Percentiles rank a stretch among this genome's conserved stretches.
phyloP scores from a whole-genome alignment of 2,113 vertebrate species.

The Microtus pennsylvanicus region DNA sequence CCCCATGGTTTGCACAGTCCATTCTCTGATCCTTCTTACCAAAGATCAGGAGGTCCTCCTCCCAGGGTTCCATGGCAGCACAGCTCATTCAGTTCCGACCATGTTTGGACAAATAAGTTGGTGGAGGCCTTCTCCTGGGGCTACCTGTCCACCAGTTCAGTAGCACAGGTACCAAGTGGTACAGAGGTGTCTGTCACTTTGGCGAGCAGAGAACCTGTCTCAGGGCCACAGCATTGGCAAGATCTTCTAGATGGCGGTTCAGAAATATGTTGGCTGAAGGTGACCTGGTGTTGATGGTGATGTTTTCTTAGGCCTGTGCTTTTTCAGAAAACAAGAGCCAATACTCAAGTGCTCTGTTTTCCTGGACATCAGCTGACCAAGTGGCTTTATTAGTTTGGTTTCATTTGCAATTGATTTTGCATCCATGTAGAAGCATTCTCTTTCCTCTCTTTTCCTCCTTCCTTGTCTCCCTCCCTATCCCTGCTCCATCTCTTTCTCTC shows the following conservation, averaged over 20 bases:
- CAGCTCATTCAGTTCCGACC: not conserved
- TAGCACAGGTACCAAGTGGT: not conserved
- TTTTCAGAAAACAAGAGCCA: not conserved
- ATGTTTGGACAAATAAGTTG: not conserved
- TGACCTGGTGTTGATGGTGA: not conserved
- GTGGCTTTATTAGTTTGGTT: not conserved
- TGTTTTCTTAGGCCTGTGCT: not conserved
- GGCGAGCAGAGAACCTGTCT: not conserved
- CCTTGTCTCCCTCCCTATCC: not conserved
- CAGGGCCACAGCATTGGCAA: not conserved
- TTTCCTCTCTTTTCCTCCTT: not conserved
- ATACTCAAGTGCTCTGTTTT: not conserved
- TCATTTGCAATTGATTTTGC: not conserved
- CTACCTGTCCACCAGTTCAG: not conserved
- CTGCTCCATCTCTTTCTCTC: not conserved
- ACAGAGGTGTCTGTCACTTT: not conserved
- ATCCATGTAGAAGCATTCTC: not conserved
- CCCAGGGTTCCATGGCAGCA: not conserved
- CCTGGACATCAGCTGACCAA: not conserved
- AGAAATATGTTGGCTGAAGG: conserved; percentile 14
- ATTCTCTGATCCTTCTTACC: not conserved
- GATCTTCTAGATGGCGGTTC: not conserved
- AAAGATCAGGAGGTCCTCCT: not conserved
- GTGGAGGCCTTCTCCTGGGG: not conserved
- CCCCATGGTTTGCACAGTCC: not conserved